Evolutionary conservation across 1,140 invertebrate genomes (phyloP).

Genomic region (Trissolcus basalis): DNA sequence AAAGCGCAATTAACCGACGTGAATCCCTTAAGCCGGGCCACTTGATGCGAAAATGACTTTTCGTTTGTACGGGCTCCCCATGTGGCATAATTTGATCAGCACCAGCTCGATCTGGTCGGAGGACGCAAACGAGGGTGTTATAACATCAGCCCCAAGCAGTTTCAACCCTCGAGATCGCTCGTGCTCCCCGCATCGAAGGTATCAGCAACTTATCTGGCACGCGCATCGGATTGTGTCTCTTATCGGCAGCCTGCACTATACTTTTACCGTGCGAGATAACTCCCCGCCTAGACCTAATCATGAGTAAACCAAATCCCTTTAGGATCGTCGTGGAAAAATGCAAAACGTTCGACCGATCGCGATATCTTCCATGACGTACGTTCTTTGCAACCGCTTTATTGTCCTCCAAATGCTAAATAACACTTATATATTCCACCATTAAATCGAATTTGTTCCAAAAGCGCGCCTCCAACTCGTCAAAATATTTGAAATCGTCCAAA

Average conservation of each 20-base stretch:
- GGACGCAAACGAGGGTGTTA: slow-evolving; percentile 63
- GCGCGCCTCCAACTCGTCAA: no score
- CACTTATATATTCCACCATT: no score
- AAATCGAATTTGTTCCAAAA: no score
- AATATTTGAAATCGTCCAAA: no score
- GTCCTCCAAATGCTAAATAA: no score
- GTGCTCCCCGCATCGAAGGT: slow-evolving; percentile 64
- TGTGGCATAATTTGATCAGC: slow-evolving; percentile 68
- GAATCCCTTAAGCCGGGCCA: slow-evolving; percentile 66
- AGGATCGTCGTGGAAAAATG: slow-evolving; percentile 58
- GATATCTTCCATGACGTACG: neutral
- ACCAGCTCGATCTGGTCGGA: slow-evolving; percentile 56
- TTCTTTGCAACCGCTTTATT: no score
- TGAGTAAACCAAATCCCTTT: slow-evolving; percentile 63
- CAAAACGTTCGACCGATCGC: slow-evolving; percentile 46
- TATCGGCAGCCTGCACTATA: slow-evolving; percentile 73
- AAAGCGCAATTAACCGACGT: slow-evolving; percentile 50
- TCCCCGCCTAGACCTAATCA: slow-evolving; percentile 52
- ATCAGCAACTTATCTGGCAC: slow-evolving; percentile 77
- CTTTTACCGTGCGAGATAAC: slow-evolving; percentile 68
- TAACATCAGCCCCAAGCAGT: slow-evolving; percentile 62
- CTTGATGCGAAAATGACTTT: slow-evolving; percentile 71
- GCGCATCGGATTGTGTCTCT: slow-evolving; percentile 77
- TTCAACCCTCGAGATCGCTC: slow-evolving; percentile 60
- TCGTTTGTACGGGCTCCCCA: slow-evolving; percentile 37